Evolutionary conservation across 2,113 vertebrate genomes (phyloP).

Genomic region (Salvelinus fontinalis): DNA sequence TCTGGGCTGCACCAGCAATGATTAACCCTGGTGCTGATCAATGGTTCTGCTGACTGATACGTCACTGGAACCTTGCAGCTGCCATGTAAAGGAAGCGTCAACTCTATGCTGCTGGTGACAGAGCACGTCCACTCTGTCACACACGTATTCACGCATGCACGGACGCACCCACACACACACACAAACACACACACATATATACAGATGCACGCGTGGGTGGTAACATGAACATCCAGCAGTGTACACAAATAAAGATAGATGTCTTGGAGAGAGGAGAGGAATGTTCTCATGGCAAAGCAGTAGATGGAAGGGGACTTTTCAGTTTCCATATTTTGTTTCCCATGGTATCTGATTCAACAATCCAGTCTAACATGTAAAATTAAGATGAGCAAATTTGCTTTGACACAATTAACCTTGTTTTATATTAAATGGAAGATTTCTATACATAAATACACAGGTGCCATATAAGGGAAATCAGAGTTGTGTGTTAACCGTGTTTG

Average conservation of each 20-base stretch:
- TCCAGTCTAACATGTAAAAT: too few species aligned
- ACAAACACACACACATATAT: background rate
- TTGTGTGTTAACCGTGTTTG: constrained; percentile 49
- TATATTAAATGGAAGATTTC: too few species aligned
- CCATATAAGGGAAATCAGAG: constrained; percentile 44
- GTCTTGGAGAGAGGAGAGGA: background rate
- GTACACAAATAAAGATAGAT: background rate
- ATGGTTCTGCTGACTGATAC: constrained; percentile 81
- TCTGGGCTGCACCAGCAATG: constrained; percentile 73
- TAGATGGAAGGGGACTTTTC: background rate
- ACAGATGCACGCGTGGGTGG: background rate
- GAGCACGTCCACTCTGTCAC: constrained; percentile 73
- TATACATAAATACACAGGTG: too few species aligned
- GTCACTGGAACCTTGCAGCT: constrained; percentile 75
- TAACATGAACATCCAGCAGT: background rate
- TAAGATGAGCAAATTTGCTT: background rate
- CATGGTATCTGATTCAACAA: background rate
- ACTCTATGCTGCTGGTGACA: constrained; percentile 64
- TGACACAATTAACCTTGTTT: too few species aligned
- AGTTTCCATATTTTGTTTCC: background rate
- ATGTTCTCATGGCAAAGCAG: constrained; percentile 40
- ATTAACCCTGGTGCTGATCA: constrained; percentile 78
- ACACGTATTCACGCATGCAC: constrained; percentile 12
- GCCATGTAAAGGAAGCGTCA: constrained; percentile 81
- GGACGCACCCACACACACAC: constrained; percentile 9